Evolutionary conservation across 2,113 vertebrate species (phyloP), one percentile per base, ranked within the genome.

Genomic region (Glaucidium brasilianum): DNA sequence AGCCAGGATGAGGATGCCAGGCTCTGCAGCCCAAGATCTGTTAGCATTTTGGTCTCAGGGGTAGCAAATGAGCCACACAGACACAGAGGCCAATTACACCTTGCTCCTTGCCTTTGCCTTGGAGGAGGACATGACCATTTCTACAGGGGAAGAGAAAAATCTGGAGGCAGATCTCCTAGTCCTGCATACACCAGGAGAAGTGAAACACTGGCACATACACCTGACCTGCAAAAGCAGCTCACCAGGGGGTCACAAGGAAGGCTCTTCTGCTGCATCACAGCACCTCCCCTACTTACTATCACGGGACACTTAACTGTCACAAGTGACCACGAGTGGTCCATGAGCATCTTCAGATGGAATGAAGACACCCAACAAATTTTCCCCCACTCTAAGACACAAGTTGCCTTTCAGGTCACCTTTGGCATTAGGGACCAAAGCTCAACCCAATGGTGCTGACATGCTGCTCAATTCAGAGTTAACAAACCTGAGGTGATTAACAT

Each of bases 311-410:
- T n/a, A 5, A 5, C 41, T 39, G 59, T 30, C 71, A 45, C 29
- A 82, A 37, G 19, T 6, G 49, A 67, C 26, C 4, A 0, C 0
- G 0, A 60, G 27, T 5, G 5, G 14, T 29, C 39, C 27, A 4
- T 3, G 3, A 72, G 18, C 43, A 63, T 30, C 52, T 72, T 72
- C 16, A 34, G 43, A 39, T 6, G 13, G 13, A 64, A 72, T 9
- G 6, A 62, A 83, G 34, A 18, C 8, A 17, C 16, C 16, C 3
- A 45, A 76, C 18, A 58, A 20, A 45, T 80, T 62, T 29, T 6
- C 15, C 16, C 45, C 45, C 64, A 32, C 26, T 17, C 12, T 21
- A 71, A 79, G 30, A 49, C 22, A 52, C 19, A 7, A 35, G 50
- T 10, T 71, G 35, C 35, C 21, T 84, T 79, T 56, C 27, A 68